Conservation (phyloP, 2,888 invertebrate species). For the Campaea margaritaria region DNA sequence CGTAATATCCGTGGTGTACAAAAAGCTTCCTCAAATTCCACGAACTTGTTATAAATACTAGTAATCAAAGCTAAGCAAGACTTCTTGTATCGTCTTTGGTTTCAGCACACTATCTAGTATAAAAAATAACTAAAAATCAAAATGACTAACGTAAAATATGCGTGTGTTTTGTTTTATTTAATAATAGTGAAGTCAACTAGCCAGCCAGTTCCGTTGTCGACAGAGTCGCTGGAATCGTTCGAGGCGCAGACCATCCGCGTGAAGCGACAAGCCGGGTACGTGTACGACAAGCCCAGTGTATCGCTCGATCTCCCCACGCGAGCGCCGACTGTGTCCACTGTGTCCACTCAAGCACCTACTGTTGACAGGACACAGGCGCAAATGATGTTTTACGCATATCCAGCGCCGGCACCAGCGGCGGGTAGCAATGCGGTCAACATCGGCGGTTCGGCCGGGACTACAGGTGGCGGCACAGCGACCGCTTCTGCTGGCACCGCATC, state of each 20-base stretch:
- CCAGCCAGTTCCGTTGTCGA: slow-evolving; percentile 21
- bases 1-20: slow-evolving; percentile 51
- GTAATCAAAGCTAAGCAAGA: slow-evolving; percentile 51
- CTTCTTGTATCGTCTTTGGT: slow-evolving; percentile 47
- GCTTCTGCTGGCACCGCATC: slow-evolving; percentile 28
- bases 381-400: slow-evolving; percentile 79
- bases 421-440: slow-evolving; percentile 55
- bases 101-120: slow-evolving; percentile 13
- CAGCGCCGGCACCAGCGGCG: slow-evolving; percentile 55
- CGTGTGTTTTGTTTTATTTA: slow-evolving; percentile 47
- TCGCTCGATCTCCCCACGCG: slow-evolving; percentile 72
- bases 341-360: slow-evolving; percentile 68
- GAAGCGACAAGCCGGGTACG: slow-evolving; percentile 76
- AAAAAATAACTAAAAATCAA: slow-evolving; percentile 19
- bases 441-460: slow-evolving; percentile 51
- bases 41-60: slow-evolving; percentile 66
- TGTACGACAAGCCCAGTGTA: slow-evolving; percentile 73
- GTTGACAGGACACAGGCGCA: slow-evolving; percentile 72
- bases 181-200: slow-evolving; percentile 45
- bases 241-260: slow-evolving; percentile 51
- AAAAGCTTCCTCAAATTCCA: slow-evolving; percentile 54
- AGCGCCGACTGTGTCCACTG: slow-evolving; percentile 54
- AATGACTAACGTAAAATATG: slow-evolving; percentile 52
- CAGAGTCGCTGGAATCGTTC: slow-evolving; percentile 34
- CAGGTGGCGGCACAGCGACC: slow-evolving; percentile 32